Evolutionary conservation across 2,888 invertebrate genomes (phyloP).

Genomic region (Argynnis bischoffii): DNA sequence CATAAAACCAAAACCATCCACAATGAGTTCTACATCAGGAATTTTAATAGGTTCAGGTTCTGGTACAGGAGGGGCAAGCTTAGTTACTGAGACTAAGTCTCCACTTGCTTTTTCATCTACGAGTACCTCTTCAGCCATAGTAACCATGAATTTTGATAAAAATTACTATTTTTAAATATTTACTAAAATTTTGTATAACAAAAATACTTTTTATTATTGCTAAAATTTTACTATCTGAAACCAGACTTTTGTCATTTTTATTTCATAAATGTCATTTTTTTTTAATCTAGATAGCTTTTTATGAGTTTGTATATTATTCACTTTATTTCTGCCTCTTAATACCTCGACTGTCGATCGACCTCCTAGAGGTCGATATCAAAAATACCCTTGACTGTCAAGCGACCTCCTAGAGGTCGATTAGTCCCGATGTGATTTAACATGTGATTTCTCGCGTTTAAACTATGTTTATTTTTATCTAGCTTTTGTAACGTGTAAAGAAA

Average conservation of each 20-base stretch:
- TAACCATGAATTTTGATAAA: constrained; percentile 45
- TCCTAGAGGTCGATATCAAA: too few species aligned
- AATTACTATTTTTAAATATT: constrained; percentile 10
- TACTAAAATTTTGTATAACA: constrained; percentile 23
- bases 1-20: constrained; percentile 79
- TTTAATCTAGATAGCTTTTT: too few species aligned
- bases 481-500: too few species aligned
- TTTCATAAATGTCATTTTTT: constrained; percentile 6
- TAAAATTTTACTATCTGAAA: neutral
- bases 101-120: constrained; percentile 54
- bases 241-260: neutral
- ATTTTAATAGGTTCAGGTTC: constrained; percentile 52
- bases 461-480: too few species aligned
- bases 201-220: constrained; percentile 8
- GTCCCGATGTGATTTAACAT: too few species aligned
- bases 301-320: too few species aligned
- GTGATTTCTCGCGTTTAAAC: too few species aligned
- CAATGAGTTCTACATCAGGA: constrained; percentile 68
- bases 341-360: too few species aligned
- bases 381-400: too few species aligned
- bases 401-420: too few species aligned
- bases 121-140: constrained; percentile 57
- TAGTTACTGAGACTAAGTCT: constrained; percentile 48
- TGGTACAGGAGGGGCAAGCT: constrained; percentile 38
- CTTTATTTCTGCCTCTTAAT: too few species aligned